A percentile compares a stretch with the other conserved stretches of the same genome.
Evolutionary conservation across 2,888 invertebrate genomes (phyloP).

Genomic region (Meliscaeva auricollis): DNA sequence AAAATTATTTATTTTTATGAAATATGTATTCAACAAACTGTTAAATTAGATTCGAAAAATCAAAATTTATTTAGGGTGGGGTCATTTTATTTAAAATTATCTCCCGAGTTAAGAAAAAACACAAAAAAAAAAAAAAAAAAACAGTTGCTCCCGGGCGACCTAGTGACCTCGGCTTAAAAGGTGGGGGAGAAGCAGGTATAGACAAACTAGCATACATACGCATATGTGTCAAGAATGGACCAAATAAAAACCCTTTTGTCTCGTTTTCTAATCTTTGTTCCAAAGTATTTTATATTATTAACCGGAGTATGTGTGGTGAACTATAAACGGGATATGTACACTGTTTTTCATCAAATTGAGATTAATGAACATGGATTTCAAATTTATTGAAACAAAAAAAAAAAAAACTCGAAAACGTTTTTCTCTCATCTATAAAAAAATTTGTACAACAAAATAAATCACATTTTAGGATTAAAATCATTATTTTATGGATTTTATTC

Average conservation of each 20-base stretch:
- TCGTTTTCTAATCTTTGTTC: conserved; percentile 38
- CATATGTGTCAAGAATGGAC: conserved; percentile 68
- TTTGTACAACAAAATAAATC: neutral
- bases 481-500: neutral
- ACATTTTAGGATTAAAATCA: conserved; percentile 2
- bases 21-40: neutral
- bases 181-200: conserved; percentile 42
- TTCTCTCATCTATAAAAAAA: neutral
- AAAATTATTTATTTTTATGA: conserved; percentile 10
- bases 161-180: conserved; percentile 82
- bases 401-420: neutral
- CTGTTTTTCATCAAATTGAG: neutral
- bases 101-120: conserved; percentile 25
- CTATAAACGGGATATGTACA: conserved; percentile 8
- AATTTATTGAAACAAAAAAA: neutral
- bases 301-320: neutral
- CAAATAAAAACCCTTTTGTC: conserved; percentile 65
- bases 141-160: conserved; percentile 82
- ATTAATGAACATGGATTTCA: neutral
- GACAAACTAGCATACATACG: conserved; percentile 60
- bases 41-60: neutral
- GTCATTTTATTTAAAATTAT: conserved; percentile 42
- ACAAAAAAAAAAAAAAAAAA: conserved; percentile 17
- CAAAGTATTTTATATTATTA: conserved; percentile 24
- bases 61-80: conserved; percentile 56